Conservation (phyloP, 2,797 vertebrate genomes). For the Hippocampus kuda region DNA sequence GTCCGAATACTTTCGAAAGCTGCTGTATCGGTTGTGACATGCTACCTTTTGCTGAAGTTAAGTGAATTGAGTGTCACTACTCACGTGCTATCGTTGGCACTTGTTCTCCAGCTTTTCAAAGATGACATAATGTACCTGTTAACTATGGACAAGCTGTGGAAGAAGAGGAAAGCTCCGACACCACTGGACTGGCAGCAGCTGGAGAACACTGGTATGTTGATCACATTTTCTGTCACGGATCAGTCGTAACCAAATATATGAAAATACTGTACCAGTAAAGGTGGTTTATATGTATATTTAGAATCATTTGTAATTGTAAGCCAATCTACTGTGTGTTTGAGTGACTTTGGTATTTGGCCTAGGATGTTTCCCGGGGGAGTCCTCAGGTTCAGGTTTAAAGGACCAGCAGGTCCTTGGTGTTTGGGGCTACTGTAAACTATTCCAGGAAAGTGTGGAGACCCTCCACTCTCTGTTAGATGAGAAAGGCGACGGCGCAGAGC, state of each 20-base stretch:
- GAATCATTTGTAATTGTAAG: background rate
- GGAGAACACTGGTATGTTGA: constrained; percentile 71
- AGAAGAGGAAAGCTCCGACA: constrained; percentile 89
- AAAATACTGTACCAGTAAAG: background rate
- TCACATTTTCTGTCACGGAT: background rate
- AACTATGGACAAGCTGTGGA: constrained; percentile 98
- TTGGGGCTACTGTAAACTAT: constrained; percentile 79
- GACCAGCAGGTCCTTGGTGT: constrained; percentile 91
- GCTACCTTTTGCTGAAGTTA: background rate
- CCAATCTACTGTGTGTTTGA: background rate
- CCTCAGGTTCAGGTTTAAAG: constrained; percentile 69
- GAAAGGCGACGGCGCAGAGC: constrained; percentile 82
- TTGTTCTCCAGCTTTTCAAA: constrained; percentile 81
- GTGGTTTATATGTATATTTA: background rate
- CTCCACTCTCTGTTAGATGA: constrained; percentile 76
- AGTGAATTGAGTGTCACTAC: background rate
- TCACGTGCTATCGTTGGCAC: background rate
- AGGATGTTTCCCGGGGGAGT: constrained; percentile 68
- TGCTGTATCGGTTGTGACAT: too few species aligned
- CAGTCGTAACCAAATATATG: background rate
- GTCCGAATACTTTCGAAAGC: too few species aligned
- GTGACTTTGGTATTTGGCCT: constrained; percentile 4
- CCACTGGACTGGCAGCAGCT: constrained; percentile 88
- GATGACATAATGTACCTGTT: constrained; percentile 94
- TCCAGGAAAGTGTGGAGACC: constrained; percentile 83